phyloP scores from a whole-genome alignment of 1,140 invertebrate genomes.

The Bilobella aurantiaca region DNA sequence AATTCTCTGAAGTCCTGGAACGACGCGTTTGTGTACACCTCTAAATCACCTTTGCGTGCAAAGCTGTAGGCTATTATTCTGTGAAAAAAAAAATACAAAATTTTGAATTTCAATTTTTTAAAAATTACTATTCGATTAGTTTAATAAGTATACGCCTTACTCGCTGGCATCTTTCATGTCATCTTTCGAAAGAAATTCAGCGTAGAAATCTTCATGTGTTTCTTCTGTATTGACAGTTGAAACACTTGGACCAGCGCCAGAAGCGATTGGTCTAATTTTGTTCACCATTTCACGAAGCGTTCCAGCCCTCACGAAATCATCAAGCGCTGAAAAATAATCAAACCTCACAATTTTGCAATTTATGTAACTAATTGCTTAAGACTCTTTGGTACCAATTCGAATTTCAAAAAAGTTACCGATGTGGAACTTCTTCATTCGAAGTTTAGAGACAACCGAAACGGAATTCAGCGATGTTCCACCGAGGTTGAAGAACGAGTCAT shows the following conservation, averaged over 20 bases:
- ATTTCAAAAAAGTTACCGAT: slow-evolving; percentile 10
- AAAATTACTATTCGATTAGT: too few relatives aligned
- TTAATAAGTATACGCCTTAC: too few relatives aligned
- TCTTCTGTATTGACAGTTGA: background rate
- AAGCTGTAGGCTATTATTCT: slow-evolving; percentile 74
- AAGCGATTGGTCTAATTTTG: slow-evolving; percentile 31
- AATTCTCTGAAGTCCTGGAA: slow-evolving; percentile 54
- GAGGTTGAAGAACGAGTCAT: slow-evolving; percentile 67
- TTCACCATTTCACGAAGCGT: slow-evolving; percentile 56
- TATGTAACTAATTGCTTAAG: too few relatives aligned
- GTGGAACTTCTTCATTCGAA: background rate
- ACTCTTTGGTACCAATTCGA: background rate
- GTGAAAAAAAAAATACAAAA: slow-evolving; percentile 17
- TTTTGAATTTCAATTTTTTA: too few relatives aligned
- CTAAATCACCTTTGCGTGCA: slow-evolving; percentile 69
- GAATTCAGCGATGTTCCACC: slow-evolving; percentile 80
- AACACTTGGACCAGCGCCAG: background rate
- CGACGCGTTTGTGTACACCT: slow-evolving; percentile 55
- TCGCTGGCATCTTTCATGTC: too few relatives aligned
- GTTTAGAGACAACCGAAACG: slow-evolving; percentile 63
- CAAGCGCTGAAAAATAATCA: slow-evolving; percentile 44
- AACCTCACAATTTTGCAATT: too few relatives aligned
- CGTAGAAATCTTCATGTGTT: slow-evolving; percentile 32
- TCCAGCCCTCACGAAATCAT: slow-evolving; percentile 63
- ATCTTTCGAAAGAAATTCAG: too few relatives aligned